phyloP scores from a whole-genome alignment of 1,140 invertebrate species.

The Eriocheir sinensis region DNA sequence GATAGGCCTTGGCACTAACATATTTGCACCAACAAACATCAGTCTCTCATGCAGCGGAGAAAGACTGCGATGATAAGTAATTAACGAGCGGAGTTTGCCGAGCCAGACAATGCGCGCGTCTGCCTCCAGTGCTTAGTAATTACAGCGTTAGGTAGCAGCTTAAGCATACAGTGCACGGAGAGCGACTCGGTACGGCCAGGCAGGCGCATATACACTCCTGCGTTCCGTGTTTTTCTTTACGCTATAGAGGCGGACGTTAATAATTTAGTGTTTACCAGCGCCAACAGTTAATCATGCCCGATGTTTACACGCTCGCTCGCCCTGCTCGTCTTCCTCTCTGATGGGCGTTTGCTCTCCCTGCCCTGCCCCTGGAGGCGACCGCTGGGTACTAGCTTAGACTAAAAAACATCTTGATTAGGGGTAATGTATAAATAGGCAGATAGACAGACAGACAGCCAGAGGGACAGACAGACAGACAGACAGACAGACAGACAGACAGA shows the following conservation, averaged over 20 bases:
- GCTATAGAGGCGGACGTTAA: background rate
- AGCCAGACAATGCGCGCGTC: background rate
- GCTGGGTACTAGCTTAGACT: no score
- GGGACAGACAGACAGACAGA: no score
- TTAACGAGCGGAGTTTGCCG: background rate
- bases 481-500: no score
- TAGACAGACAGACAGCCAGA: no score
- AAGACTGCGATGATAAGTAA: background rate
- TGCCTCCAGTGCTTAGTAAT: background rate
- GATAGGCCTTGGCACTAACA: no score
- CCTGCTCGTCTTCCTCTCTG: background rate
- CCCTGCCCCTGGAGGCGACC: background rate
- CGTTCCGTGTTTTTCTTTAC: background rate
- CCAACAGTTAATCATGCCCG: background rate
- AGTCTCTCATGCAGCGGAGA: background rate
- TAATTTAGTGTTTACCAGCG: background rate
- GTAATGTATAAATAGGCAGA: no score
- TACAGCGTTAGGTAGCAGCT: background rate
- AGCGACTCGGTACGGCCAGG: background rate
- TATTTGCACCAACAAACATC: no score
- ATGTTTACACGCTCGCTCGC: background rate
- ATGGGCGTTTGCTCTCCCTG: no score
- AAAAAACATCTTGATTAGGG: no score
- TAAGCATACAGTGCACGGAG: background rate
- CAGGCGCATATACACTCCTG: background rate